Conservation (phyloP, 2,888 invertebrate genomes). For the Epinotia nisella region DNA sequence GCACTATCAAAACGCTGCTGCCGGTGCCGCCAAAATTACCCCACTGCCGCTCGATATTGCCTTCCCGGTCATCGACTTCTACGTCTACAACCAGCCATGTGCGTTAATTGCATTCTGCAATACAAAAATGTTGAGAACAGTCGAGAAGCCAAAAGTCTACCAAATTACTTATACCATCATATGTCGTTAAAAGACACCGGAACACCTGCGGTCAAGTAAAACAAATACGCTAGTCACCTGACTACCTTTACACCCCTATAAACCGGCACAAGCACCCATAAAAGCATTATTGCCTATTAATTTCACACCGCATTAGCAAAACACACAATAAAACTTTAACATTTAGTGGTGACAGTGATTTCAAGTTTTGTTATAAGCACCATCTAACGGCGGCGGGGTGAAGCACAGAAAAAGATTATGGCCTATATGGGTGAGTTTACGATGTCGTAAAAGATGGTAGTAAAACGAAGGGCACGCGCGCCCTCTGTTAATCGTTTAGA, state of each 20-base stretch:
- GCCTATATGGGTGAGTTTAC: slow-evolving; percentile 80
- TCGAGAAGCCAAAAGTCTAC: slow-evolving; percentile 10
- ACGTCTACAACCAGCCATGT: slow-evolving; percentile 1
- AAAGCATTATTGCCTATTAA: slow-evolving; percentile 84
- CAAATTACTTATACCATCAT: slow-evolving; percentile 44
- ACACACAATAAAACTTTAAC: slow-evolving; percentile 84
- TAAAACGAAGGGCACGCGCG: slow-evolving; percentile 84
- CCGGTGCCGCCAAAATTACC: slow-evolving; percentile 24
- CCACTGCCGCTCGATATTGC: slow-evolving; percentile 36
- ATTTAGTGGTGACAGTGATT: slow-evolving; percentile 79
- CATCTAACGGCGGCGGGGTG: slow-evolving; percentile 69
- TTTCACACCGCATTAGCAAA: slow-evolving; percentile 85
- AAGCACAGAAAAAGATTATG: slow-evolving; percentile 81
- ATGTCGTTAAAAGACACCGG: slow-evolving; percentile 59
- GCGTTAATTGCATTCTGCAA: slow-evolving; percentile 26
- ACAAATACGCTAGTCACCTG: slow-evolving; percentile 77
- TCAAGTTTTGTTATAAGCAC: slow-evolving; percentile 77
- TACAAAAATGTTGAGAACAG: slow-evolving; percentile 3
- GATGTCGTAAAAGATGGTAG: slow-evolving; percentile 82
- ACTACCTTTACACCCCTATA: slow-evolving; percentile 78
- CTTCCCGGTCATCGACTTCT: slow-evolving; percentile 33
- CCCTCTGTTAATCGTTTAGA: slow-evolving; percentile 84
- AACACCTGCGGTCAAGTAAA: slow-evolving; percentile 74
- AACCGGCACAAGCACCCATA: slow-evolving; percentile 80
- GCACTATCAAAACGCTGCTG: slow-evolving; percentile 20